Percentiles rank a stretch among this genome's conserved stretches.
Conservation (phyloP, 2,797 vertebrate species). For the Sebastes trivittatus region DNA sequence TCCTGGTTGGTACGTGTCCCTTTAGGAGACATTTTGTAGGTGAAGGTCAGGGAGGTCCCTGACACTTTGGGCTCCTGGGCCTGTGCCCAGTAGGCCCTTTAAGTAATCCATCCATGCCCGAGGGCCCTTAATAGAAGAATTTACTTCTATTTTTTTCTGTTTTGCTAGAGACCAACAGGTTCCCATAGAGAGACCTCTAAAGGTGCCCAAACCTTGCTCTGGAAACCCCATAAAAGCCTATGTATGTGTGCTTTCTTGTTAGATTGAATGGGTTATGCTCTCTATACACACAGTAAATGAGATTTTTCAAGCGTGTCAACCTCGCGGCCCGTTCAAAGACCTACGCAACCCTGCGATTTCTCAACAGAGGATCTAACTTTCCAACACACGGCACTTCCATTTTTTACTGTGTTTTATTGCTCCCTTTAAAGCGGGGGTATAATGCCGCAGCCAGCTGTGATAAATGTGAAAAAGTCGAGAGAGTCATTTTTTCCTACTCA, state of each 20-base stretch:
- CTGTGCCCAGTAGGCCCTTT: too few relatives aligned
- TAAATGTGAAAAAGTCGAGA: constrained; percentile 30
- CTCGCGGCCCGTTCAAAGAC: background rate
- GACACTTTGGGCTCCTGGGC: fast-evolving
- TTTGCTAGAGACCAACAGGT: background rate
- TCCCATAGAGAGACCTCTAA: background rate
- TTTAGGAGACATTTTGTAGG: too few relatives aligned
- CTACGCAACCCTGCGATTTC: background rate
- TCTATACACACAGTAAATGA: constrained; percentile 12
- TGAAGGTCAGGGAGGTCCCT: too few relatives aligned
- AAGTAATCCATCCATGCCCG: too few relatives aligned
- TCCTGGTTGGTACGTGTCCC: too few relatives aligned
- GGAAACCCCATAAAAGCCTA: background rate
- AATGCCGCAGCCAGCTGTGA: constrained; percentile 48
- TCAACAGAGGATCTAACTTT: background rate
- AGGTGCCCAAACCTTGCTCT: background rate
- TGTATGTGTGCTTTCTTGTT: background rate
- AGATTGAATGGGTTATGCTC: background rate
- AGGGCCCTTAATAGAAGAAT: background rate
- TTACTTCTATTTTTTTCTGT: background rate
- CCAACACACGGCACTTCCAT: background rate
- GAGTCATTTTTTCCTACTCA: constrained; percentile 23
- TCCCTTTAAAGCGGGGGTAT: background rate
- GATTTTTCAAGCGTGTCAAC: constrained; percentile 1
- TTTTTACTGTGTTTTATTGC: constrained; percentile 6